Percentiles rank a stretch among this genome's conserved stretches.
These are phyloP conservation scores for Aelia acuminata DNA, from an alignment of 2,888 invertebrate species.

Conservation along the genomic window DNA sequence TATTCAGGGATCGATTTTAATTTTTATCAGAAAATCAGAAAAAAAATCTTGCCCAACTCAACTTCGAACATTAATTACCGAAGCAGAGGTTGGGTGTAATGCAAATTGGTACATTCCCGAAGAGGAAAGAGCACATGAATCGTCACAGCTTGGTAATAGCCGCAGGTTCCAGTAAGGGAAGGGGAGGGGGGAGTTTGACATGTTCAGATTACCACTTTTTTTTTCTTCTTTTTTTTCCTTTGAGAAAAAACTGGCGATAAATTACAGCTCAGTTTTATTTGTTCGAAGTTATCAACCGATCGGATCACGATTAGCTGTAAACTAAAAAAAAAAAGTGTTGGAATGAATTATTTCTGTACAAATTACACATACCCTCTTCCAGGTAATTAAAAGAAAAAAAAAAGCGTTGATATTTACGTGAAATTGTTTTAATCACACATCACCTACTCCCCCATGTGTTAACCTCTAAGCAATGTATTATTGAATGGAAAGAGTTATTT, in stretches of 20 bases:
- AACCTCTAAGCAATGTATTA: background rate
- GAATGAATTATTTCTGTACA: background rate
- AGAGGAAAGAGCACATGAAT: background rate
- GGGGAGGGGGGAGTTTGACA: conserved; percentile 17
- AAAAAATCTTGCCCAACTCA: background rate
- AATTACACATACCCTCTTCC: background rate
- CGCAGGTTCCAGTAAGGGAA: background rate
- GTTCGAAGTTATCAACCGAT: background rate
- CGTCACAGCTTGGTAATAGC: background rate
- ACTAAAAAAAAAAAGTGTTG: background rate
- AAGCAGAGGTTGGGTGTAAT: background rate
- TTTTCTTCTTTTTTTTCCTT: background rate
- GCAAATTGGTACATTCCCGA: conserved; percentile 8
- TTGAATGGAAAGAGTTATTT: background rate
- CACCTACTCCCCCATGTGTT: background rate
- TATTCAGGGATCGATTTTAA: no score
- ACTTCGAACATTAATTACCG: background rate
- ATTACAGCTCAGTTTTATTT: background rate
- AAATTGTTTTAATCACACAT: background rate
- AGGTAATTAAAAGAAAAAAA: background rate
- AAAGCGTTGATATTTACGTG: background rate
- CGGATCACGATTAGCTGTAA: background rate
- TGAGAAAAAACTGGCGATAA: background rate
- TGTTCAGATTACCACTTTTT: conserved; percentile 3
- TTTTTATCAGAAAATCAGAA: no score